A percentile compares a stretch with the other conserved stretches of the same genome.
Evolutionary conservation across 2,113 vertebrate genomes (phyloP).

Genomic region (Vidua chalybeata): DNA sequence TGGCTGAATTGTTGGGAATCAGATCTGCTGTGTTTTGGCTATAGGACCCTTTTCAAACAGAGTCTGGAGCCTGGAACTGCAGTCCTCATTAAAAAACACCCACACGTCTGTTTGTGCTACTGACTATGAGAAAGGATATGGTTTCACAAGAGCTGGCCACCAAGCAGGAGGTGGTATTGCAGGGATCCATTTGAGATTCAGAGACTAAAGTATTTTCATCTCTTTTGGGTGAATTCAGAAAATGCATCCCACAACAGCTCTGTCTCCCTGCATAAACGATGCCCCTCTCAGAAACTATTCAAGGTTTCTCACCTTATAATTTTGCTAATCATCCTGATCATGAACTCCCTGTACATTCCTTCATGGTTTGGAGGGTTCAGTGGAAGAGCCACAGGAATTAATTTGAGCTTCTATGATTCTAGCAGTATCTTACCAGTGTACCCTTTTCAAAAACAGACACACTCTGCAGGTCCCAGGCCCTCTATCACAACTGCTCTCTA

Average conservation of each 20-base stretch:
- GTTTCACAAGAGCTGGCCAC: not conserved
- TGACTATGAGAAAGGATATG: not conserved
- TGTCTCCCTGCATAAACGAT: not conserved
- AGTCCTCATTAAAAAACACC: accelerated
- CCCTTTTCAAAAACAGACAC: not conserved
- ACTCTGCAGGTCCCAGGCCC: not conserved
- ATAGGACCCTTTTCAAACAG: not conserved
- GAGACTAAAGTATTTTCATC: not conserved
- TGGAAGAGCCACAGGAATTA: not conserved
- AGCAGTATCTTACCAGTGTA: not conserved
- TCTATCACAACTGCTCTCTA: not conserved
- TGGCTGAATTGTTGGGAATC: not conserved
- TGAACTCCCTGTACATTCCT: not conserved
- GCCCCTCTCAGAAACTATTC: not conserved
- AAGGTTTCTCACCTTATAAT: not conserved
- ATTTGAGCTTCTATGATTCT: not conserved
- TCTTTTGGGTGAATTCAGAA: not conserved
- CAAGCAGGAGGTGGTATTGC: not conserved
- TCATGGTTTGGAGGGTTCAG: not conserved
- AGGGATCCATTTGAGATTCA: not conserved
- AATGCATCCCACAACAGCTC: not conserved
- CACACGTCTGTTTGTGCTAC: not conserved
- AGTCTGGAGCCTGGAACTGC: not conserved
- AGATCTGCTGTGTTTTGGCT: not conserved
- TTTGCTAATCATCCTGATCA: not conserved